These are phyloP conservation scores for Adelognathus sp. DNA, from an alignment of 2,888 invertebrate species.

Conservation along the genomic window DNA sequence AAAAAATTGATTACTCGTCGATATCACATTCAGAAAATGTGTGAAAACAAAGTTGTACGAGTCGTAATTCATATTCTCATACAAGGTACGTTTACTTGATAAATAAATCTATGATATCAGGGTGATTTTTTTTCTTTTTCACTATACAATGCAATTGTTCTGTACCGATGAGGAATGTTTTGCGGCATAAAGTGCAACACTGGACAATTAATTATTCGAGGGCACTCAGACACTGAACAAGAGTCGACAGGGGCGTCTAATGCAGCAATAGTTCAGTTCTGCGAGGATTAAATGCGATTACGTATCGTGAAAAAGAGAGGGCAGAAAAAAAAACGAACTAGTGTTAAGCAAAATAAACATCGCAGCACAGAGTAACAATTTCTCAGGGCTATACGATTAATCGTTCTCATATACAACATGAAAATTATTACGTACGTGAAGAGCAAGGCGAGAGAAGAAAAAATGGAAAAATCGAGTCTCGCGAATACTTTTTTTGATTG, in stretches of 20 bases:
- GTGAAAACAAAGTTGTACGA: conserved; percentile 31
- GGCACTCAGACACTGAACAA: not conserved
- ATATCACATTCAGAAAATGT: conserved; percentile 17
- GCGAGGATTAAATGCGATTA: not conserved
- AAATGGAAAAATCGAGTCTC: conserved; percentile 22
- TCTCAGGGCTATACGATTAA: not conserved
- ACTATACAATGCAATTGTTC: conserved; percentile 51
- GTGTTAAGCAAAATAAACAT: not conserved
- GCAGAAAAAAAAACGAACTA: not conserved
- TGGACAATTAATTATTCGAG: conserved; percentile 16
- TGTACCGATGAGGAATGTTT: conserved; percentile 61
- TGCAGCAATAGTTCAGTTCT: not conserved
- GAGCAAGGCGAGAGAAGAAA: conserved; percentile 18
- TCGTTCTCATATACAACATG: conserved; percentile 6
- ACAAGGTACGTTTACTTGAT: conserved; percentile 40
- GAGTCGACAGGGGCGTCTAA: not conserved
- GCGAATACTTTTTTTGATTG: conserved; percentile 52
- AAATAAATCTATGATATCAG: conserved; percentile 53
- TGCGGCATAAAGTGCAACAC: conserved; percentile 52
- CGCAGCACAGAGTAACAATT: not conserved
- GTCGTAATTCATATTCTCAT: conserved; percentile 13
- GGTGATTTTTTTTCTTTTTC: conserved; percentile 18
- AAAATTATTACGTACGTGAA: conserved; percentile 31
- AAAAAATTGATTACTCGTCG: not conserved
- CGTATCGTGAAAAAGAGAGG: not conserved